Evolutionary conservation across 2,888 invertebrate species (phyloP).

Genomic region (Crossocerus cetratus): DNA sequence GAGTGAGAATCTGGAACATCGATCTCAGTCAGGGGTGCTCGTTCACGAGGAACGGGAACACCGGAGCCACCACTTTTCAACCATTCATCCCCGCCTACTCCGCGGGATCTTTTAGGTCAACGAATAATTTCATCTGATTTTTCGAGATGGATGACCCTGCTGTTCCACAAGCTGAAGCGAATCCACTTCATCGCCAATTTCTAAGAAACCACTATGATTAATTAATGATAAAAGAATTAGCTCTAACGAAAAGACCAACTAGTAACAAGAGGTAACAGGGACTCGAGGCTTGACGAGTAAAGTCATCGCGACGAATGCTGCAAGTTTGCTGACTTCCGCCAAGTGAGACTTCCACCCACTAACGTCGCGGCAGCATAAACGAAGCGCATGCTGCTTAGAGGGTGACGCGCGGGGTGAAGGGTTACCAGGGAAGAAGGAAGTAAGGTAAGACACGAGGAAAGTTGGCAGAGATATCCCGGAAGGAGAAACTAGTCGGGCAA

Average conservation of each 20-base stretch:
- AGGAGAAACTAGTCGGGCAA: conserved; percentile 46
- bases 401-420: conserved; percentile 15
- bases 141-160: no score
- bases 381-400: conserved; percentile 29
- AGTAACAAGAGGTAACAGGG: conserved; percentile 28
- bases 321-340: conserved; percentile 32
- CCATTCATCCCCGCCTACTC: no score
- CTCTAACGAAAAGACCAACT: no score
- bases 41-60: no score
- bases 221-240: no score
- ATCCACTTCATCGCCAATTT: no score
- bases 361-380: conserved; percentile 18
- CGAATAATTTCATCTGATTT: no score
- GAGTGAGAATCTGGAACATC: not conserved
- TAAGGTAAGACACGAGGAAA: conserved; percentile 47
- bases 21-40: not conserved
- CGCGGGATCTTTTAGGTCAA: no score
- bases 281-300: conserved; percentile 26
- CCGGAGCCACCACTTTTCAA: no score
- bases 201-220: no score
- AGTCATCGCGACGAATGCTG: conserved; percentile 41
- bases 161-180: no score
- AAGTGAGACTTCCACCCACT: conserved; percentile 33
- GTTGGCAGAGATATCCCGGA: conserved; percentile 42
- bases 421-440: conserved; percentile 20